Evolutionary conservation across 92 coral and sea anemone genomes (phyloP).

Genomic region (Paramuricea clavata): DNA sequence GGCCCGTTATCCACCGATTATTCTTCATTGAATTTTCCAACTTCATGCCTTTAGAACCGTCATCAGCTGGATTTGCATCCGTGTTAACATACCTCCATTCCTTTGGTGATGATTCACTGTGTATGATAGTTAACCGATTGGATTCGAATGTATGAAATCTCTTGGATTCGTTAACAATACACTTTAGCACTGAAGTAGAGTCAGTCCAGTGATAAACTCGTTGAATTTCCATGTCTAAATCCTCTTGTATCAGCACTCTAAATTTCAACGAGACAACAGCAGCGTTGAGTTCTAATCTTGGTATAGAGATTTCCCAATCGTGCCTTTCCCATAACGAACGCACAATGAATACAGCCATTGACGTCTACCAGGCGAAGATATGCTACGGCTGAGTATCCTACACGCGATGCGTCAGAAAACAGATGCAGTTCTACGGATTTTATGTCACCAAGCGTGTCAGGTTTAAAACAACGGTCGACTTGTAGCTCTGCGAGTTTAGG

Average conservation of each 20-base stretch:
- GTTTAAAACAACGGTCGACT: background rate
- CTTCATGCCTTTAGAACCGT: conserved; percentile 58
- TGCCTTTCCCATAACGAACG: conserved; percentile 67
- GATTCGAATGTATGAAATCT: conserved; percentile 70
- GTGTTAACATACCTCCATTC: conserved; percentile 64
- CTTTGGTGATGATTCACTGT: conserved; percentile 21
- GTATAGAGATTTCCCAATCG: conserved; percentile 58
- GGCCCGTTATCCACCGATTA: conserved; percentile 65
- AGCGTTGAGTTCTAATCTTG: conserved; percentile 55
- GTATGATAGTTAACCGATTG: conserved; percentile 69
- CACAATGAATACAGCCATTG: too few species aligned
- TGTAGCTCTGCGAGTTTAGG: background rate
- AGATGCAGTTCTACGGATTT: background rate
- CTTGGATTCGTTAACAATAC: conserved; percentile 48
- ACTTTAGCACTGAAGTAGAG: conserved; percentile 63
- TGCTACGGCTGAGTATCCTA: background rate
- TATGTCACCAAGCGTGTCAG: background rate
- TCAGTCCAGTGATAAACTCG: conserved; percentile 53
- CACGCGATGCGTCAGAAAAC: conserved; percentile 4
- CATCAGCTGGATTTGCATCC: conserved; percentile 67
- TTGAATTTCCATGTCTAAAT: conserved; percentile 51
- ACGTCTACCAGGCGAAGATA: too few species aligned
- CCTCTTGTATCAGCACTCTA: conserved; percentile 46
- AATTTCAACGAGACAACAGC: conserved; percentile 65
- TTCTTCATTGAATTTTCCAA: conserved; percentile 50